A percentile compares a stretch with the other conserved stretches of the same genome.
Conservation (phyloP, 2,797 vertebrate species). For the Schizopygopsis pylzovi region DNA sequence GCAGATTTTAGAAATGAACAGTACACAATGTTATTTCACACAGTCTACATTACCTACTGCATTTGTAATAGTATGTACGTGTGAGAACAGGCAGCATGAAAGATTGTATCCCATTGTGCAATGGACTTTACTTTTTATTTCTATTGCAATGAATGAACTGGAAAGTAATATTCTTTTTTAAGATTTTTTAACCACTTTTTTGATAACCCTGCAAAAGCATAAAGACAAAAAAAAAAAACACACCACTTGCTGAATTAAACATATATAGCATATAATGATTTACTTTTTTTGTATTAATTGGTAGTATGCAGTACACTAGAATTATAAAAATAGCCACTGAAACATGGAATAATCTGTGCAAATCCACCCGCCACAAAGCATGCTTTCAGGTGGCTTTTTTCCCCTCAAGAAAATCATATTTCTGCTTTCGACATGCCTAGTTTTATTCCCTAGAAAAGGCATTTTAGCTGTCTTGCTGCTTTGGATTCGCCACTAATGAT, state of each 20-base stretch:
- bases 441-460: conserved; percentile 72
- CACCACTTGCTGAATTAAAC: background rate
- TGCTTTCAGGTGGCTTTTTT: conserved; percentile 62
- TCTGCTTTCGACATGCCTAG: conserved; percentile 69
- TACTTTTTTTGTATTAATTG: background rate
- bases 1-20: background rate
- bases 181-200: background rate
- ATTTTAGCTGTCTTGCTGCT: conserved; percentile 62
- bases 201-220: background rate
- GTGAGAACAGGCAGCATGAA: background rate
- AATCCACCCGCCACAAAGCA: conserved; percentile 65
- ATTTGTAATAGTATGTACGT: background rate
- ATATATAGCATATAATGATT: background rate
- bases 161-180: too few species aligned
- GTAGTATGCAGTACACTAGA: background rate
- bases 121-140: background rate
- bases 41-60: background rate
- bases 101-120: background rate
- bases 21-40: background rate
- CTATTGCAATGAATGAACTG: background rate
- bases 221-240: background rate
- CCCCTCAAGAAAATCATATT: conserved; percentile 70
- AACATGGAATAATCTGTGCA: conserved; percentile 47
- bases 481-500: conserved; percentile 58
- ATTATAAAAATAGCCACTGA: background rate